A percentile compares a stretch with the other conserved stretches of the same genome.
Evolutionary conservation across 2,888 invertebrate species (phyloP).

Genomic region (Leptothorax acervorum): DNA sequence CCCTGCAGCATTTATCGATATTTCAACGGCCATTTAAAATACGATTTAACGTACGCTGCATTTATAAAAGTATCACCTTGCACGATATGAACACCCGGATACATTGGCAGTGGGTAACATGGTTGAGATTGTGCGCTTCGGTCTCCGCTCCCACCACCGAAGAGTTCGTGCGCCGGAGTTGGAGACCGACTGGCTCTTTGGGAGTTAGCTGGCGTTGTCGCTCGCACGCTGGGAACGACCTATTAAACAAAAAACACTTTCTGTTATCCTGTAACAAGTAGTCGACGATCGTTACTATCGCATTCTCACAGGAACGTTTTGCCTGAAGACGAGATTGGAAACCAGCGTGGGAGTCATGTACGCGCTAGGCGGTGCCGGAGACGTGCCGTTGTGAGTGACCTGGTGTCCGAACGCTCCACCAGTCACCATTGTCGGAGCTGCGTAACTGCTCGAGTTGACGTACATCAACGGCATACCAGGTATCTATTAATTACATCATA

Average conservation of each 20-base stretch:
- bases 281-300: not conserved
- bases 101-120: conserved; percentile 85
- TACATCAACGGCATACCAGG: conserved; percentile 83
- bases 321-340: conserved; percentile 83
- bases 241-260: conserved; percentile 47
- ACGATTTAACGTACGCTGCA: not conserved
- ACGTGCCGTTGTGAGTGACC: conserved; percentile 79
- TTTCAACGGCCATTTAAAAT: too few species aligned
- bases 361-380: conserved; percentile 80
- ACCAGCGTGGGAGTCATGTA: conserved; percentile 82
- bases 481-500: conserved; percentile 74
- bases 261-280: not conserved
- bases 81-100: conserved; percentile 84
- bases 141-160: conserved; percentile 81
- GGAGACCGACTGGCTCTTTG: conserved; percentile 84
- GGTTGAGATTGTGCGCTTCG: conserved; percentile 83
- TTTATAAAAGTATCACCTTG: conserved; percentile 77
- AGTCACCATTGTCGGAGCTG: conserved; percentile 80
- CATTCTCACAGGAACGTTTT: conserved; percentile 82
- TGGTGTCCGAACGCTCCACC: conserved; percentile 82
- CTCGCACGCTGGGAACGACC: conserved; percentile 81
- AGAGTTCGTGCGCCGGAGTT: conserved; percentile 83
- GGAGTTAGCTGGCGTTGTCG: conserved; percentile 83
- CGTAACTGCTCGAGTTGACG: conserved; percentile 83
- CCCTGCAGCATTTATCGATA: conserved; percentile 40